Percentiles rank a stretch among this genome's conserved stretches.
These are phyloP conservation scores for Cettia cetti DNA, from an alignment of 2,113 vertebrate species.

Conservation along the genomic window DNA sequence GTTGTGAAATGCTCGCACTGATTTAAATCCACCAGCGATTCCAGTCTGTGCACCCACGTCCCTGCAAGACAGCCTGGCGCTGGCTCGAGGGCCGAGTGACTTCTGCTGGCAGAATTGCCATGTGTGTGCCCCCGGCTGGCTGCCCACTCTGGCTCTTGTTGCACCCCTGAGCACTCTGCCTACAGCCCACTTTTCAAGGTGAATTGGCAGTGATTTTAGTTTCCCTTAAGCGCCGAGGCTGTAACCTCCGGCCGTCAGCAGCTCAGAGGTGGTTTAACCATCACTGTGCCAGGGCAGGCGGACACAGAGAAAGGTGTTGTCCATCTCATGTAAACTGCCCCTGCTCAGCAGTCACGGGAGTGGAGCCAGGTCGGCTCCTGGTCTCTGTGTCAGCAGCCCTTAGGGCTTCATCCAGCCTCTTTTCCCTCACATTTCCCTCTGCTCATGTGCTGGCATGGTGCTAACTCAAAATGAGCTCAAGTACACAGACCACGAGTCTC, in stretches of 20 bases:
- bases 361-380: accelerated
- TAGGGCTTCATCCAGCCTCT: not conserved
- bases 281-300: accelerated
- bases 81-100: accelerated
- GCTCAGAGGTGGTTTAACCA: accelerated
- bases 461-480: not conserved
- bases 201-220: not conserved
- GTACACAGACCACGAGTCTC: not conserved
- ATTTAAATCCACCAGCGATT: not conserved
- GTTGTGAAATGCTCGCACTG: not conserved
- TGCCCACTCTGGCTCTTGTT: accelerated
- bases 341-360: not conserved
- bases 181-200: not conserved
- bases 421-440: not conserved
- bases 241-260: not conserved
- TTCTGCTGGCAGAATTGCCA: not conserved
- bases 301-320: not conserved
- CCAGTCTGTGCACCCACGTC: not conserved
- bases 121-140: accelerated
- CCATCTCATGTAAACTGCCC: not conserved
- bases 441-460: not conserved
- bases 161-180: not conserved
- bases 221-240: not conserved
- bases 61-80: not conserved
- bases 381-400: not conserved